A percentile compares a stretch with the other conserved stretches of the same genome.
These are phyloP conservation scores for Sakesphorus luctuosus DNA, from an alignment of 2,113 vertebrate genomes.

Conservation along the genomic window DNA sequence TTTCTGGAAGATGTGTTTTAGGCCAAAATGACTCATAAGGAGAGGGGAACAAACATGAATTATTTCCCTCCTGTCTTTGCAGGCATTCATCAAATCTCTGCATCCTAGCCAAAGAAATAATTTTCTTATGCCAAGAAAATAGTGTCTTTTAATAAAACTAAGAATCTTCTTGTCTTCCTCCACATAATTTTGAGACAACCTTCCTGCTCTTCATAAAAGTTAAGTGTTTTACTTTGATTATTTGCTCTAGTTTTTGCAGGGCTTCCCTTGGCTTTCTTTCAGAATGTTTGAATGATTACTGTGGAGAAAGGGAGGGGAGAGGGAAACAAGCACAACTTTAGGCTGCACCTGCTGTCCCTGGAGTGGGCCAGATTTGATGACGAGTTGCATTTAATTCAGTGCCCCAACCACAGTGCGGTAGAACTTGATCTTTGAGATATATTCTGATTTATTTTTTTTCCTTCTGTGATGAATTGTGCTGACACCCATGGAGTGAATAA, in stretches of 20 bases:
- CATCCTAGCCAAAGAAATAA: conserved; percentile 21
- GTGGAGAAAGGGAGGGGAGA: conserved; percentile 3
- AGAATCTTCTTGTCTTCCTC: neutral
- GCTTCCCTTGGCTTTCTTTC: neutral
- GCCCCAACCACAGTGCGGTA: neutral
- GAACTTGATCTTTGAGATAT: neutral
- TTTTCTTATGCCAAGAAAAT: conserved; percentile 30
- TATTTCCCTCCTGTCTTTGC: conserved; percentile 43
- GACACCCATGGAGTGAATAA: neutral
- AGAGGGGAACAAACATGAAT: conserved; percentile 52
- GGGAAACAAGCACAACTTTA: neutral
- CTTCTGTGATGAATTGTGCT: neutral
- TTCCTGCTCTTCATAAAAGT: neutral
- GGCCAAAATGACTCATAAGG: conserved; percentile 57
- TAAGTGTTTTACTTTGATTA: neutral
- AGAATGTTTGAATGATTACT: neutral
- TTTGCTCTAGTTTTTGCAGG: neutral
- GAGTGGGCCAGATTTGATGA: neutral
- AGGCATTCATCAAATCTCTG: conserved; percentile 33
- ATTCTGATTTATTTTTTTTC: neutral
- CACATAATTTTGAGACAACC: conserved; percentile 22
- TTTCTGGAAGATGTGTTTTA: conserved; percentile 44
- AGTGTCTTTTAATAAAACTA: conserved; percentile 14
- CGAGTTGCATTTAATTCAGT: neutral
- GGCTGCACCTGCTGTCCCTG: conserved; percentile 61